Evolutionary conservation across 2,888 invertebrate genomes (phyloP), one percentile per base, ranked within the genome.

Genomic region (Entomobrya multifasciata): DNA sequence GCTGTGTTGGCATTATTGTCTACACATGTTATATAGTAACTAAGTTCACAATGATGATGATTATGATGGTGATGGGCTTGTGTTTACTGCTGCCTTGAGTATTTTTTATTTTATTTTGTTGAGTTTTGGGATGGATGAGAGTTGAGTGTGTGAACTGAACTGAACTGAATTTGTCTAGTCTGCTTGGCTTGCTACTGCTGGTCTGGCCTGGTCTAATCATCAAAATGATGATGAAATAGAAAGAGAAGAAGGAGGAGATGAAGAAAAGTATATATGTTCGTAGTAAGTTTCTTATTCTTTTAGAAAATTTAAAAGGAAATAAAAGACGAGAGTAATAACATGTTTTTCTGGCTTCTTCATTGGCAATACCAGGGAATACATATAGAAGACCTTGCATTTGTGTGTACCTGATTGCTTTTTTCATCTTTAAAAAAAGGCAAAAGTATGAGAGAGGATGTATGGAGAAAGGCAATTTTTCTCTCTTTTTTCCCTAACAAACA

Each of bases 391-490:
- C 52, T 41, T 77, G 77, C 15, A n/a, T 30, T 25, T 67, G 41
- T 41, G 27, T 72, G 49, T 76, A 83, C 76, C 83, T 83, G 76
- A 62, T 74, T 74, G 49, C 74, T 74, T 83, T 70, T 76, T 25
- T 44, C 13, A 41, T 41, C 47, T 49, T 25, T 55, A 41, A 20
- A 20, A 76, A 36, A 41, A 44, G 55, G 65, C 11, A 36, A 65
- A 36, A 30, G 15, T 22, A 25, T 60, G 22, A 67, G 30, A 62
- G n/a, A 30, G 49, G 17, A 36, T 47, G 22, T 77, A 80, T 52
- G 67, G 57, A 70, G 44, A 36, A 41, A 67, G 57, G 85, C 85
- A 85, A 85, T 85, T 85, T 85, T 85, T 85, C 79, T 79, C 70
- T 70, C 25, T 44, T 44, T 30, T 49, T 22, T 22, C 17, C 36